Conservation (phyloP, 2,797 vertebrate species). For the Oceanodroma leucorhoa region DNA sequence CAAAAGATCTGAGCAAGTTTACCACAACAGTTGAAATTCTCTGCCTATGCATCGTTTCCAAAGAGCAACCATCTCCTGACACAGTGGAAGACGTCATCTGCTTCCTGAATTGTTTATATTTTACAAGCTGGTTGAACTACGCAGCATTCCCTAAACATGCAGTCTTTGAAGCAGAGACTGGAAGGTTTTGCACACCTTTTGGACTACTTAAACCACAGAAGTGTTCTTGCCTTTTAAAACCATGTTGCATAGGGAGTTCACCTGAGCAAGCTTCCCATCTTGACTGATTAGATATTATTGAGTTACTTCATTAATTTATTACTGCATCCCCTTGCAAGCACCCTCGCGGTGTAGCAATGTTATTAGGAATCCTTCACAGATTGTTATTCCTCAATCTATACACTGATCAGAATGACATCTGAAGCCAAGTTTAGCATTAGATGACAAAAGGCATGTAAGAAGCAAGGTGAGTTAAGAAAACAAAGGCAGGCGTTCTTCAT, state of each 20-base stretch:
- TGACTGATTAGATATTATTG: not conserved
- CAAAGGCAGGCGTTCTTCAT: not conserved
- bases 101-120: not conserved
- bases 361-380: not conserved
- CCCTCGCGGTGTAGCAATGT: not conserved
- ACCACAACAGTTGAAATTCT: not conserved
- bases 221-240: not conserved
- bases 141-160: not conserved
- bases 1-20: not conserved
- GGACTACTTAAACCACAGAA: not conserved
- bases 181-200: not conserved
- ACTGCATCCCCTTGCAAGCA: not conserved
- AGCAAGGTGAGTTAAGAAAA: not conserved
- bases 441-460: not conserved
- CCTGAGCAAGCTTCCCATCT: not conserved
- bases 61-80: not conserved
- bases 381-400: not conserved
- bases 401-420: not conserved
- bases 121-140: not conserved
- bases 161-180: not conserved
- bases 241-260: not conserved
- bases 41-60: not conserved
- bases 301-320: not conserved
- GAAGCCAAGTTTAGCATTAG: not conserved
- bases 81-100: not conserved